Percentiles rank a stretch among this genome's conserved stretches.
These are phyloP conservation scores for Drosophila repleta DNA, from an alignment of 1,140 invertebrate species.

Conservation along the genomic window DNA sequence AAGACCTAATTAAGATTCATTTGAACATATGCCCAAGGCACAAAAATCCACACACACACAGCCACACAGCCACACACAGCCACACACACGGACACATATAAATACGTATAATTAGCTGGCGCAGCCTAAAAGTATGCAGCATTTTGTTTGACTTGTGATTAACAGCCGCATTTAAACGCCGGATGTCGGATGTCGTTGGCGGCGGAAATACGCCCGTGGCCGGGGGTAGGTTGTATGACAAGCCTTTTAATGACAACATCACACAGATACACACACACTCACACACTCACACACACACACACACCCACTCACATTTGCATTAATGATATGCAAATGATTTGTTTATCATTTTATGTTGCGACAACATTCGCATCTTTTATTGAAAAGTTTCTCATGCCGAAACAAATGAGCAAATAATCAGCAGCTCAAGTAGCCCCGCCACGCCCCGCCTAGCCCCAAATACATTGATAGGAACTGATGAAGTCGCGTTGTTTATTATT, in stretches of 20 bases:
- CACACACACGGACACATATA: constrained; percentile 19
- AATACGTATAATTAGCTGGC: constrained; percentile 60
- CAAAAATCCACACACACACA: constrained; percentile 13
- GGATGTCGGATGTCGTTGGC: constrained; percentile 21
- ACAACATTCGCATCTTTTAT: constrained; percentile 64
- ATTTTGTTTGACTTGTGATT: constrained; percentile 74
- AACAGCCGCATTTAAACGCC: constrained; percentile 55
- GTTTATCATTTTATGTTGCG: constrained; percentile 65
- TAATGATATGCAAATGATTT: constrained; percentile 79
- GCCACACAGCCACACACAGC: constrained; percentile 2
- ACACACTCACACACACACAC: constrained; percentile 15
- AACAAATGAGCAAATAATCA: constrained; percentile 74
- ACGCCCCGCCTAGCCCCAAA: no score
- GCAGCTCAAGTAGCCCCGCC: constrained; percentile 25
- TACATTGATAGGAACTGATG: constrained; percentile 46
- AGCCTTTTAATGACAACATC: constrained; percentile 62
- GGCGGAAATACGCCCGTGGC: constrained; percentile 7
- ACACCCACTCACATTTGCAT: constrained; percentile 57
- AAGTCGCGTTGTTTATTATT: not conserved
- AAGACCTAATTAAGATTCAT: constrained; percentile 54
- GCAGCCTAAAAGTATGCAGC: constrained; percentile 61
- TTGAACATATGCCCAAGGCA: constrained; percentile 40
- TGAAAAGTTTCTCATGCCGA: constrained; percentile 63
- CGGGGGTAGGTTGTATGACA: constrained; percentile 40
- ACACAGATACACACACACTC: constrained; percentile 12